Evolutionary conservation across 2,113 vertebrate species (phyloP).

Genomic region (Chelonoidis abingdonii): DNA sequence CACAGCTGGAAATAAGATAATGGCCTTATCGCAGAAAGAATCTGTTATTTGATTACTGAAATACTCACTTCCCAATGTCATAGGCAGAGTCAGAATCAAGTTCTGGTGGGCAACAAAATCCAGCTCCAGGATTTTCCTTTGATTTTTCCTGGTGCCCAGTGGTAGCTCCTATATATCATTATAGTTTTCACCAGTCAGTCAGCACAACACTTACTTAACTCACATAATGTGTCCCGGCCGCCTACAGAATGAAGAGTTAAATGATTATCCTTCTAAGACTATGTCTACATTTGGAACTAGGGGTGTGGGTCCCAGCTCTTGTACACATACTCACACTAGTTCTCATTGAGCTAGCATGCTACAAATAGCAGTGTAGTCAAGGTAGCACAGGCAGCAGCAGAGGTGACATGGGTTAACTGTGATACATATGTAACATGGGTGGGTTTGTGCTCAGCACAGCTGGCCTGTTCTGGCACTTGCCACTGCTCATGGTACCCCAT

Average conservation of each 20-base stretch:
- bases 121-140: neutral
- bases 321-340: neutral
- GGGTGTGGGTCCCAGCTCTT: neutral
- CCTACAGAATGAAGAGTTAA: neutral
- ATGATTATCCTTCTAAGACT: neutral
- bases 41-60: neutral
- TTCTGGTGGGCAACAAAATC: conserved; percentile 7
- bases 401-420: neutral
- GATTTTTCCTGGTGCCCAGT: neutral
- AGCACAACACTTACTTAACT: neutral
- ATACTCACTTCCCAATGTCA: conserved; percentile 18
- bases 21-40: conserved; percentile 40
- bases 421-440: neutral
- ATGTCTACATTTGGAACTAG: neutral
- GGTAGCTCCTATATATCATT: neutral
- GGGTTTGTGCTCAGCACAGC: neutral
- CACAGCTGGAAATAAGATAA: conserved; percentile 53
- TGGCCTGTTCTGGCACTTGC: neutral
- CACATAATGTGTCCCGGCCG: neutral
- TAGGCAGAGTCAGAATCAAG: neutral
- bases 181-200: fast-evolving
- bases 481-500: too few relatives aligned
- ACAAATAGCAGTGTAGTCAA: neutral
- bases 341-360: neutral
- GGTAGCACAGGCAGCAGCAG: neutral